phyloP scores from a whole-genome alignment of 2,113 vertebrate genomes.

The Ciconia maguari region DNA sequence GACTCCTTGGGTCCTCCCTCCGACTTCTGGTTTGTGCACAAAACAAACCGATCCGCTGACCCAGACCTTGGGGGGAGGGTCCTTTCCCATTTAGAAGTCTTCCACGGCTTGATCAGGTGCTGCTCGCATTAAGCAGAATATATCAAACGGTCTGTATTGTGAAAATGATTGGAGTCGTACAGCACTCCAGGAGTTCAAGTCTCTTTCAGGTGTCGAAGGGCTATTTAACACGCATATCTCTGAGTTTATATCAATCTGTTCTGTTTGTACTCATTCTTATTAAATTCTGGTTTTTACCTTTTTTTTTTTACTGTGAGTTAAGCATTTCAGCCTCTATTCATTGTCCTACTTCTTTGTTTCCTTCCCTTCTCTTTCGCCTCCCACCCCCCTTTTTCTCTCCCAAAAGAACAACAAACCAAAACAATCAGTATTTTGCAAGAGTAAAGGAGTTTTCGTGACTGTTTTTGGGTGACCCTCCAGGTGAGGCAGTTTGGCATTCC shows the following conservation, averaged over 20 bases:
- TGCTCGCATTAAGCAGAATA: rapidly evolving
- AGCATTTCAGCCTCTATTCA: neutral
- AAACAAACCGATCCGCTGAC: neutral
- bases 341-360: neutral
- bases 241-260: rapidly evolving
- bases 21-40: neutral
- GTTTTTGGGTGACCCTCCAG: neutral
- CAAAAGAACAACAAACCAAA: neutral
- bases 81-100: neutral
- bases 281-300: neutral
- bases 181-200: neutral
- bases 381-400: neutral
- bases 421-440: neutral
- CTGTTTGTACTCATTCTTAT: neutral
- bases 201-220: neutral
- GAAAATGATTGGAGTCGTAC: neutral
- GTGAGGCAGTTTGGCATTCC: neutral
- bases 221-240: neutral
- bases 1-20: neutral
- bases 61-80: neutral
- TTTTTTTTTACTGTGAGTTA: neutral
- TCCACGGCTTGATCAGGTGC: rapidly evolving
- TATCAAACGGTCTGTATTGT: rapidly evolving
- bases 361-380: neutral
- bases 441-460: neutral